Evolutionary conservation across 2,888 invertebrate genomes (phyloP).

Genomic region (Macrosiphum euphorbiae): DNA sequence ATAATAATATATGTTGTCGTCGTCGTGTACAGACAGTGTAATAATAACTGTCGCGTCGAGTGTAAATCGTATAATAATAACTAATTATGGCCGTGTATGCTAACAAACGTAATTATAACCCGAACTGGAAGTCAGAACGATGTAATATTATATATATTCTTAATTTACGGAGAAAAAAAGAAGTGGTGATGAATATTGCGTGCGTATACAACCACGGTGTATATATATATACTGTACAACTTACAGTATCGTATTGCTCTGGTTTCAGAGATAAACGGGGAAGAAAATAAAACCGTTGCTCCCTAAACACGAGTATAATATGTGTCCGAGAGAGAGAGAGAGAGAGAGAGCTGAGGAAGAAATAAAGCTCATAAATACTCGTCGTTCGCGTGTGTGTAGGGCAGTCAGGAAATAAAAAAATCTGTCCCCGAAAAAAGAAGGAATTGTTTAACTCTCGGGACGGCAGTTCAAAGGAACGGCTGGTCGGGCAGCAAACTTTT

Average conservation of each 20-base stretch:
- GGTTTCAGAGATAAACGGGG: constrained; percentile 26
- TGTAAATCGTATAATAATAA: background rate
- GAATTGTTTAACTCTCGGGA: constrained; percentile 49
- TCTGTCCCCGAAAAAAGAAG: constrained; percentile 37
- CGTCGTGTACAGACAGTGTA: background rate
- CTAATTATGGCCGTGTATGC: background rate
- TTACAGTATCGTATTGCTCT: background rate
- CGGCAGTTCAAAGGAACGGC: constrained; percentile 55
- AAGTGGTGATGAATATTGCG: background rate
- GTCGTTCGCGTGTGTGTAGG: background rate
- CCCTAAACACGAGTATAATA: background rate
- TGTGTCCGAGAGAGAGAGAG: background rate
- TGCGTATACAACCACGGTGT: background rate
- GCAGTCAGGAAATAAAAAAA: constrained; percentile 41
- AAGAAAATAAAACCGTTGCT: constrained; percentile 10
- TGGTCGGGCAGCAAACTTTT: constrained; percentile 49
- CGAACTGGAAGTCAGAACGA: background rate
- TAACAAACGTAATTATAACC: constrained; percentile 21
- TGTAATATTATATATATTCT: background rate
- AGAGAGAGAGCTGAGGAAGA: background rate
- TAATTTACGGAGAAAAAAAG: background rate
- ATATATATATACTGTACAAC: background rate
- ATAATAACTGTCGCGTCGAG: background rate
- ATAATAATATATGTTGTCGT: background rate
- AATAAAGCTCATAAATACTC: constrained; percentile 52